Percentiles rank a stretch among this genome's conserved stretches.
phyloP scores from a whole-genome alignment of 2,797 vertebrate species.

The Neosilurus hyrtlii region DNA sequence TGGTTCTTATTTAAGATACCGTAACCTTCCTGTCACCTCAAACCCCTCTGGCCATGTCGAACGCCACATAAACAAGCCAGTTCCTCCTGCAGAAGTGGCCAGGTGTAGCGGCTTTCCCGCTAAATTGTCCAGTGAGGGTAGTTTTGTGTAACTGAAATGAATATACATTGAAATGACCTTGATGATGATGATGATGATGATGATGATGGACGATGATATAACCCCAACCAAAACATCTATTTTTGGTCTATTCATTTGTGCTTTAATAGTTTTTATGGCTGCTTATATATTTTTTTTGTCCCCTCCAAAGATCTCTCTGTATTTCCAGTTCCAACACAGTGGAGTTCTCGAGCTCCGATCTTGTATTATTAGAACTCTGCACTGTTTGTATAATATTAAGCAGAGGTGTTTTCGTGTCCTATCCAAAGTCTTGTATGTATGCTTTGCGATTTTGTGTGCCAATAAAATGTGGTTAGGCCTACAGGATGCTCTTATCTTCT shows the following conservation, averaged over 20 bases:
- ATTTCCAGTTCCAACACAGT: constrained; percentile 57
- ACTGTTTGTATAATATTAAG: constrained; percentile 92
- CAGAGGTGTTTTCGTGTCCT: constrained; percentile 93
- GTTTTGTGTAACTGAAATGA: not conserved
- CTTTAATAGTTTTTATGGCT: constrained; percentile 29
- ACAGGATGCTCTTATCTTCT: constrained; percentile 62
- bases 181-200: constrained; percentile 7
- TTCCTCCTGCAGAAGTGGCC: not conserved
- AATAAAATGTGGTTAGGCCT: constrained; percentile 92
- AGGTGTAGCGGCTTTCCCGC: not conserved
- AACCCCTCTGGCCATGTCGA: not conserved
- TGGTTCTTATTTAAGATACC: not conserved
- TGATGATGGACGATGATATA: not conserved
- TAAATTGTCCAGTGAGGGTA: not conserved
- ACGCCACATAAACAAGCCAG: not conserved
- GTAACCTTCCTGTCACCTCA: not conserved
- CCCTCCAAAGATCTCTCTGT: constrained; percentile 46
- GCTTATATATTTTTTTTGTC: constrained; percentile 26
- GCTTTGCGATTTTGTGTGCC: constrained; percentile 98
- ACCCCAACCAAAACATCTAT: constrained; percentile 24
- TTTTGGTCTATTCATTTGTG: constrained; percentile 22
- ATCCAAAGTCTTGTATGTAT: constrained; percentile 99
- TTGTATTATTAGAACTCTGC: constrained; percentile 90
- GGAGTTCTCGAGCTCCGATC: constrained; percentile 80
- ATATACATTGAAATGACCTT: not conserved